A percentile compares a stretch with the other conserved stretches of the same genome.
phyloP scores from a whole-genome alignment of 2,113 vertebrate species.

The Tachysurus vachellii region DNA sequence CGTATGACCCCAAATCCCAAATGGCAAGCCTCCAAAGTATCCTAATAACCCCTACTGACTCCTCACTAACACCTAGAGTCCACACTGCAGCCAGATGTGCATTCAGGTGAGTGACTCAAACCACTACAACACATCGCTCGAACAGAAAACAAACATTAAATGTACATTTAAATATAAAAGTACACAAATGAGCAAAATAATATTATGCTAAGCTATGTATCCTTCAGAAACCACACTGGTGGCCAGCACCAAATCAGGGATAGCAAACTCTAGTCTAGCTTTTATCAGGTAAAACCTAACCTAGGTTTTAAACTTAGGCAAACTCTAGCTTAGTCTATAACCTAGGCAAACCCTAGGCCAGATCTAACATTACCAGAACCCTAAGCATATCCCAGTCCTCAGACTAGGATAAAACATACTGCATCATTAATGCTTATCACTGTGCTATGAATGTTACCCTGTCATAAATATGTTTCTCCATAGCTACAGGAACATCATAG shows the following conservation, averaged over 20 bases:
- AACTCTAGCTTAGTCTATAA: no score
- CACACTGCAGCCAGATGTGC: slow-evolving; percentile 33
- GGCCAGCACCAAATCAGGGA: background rate
- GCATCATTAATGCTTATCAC: background rate
- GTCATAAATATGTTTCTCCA: background rate
- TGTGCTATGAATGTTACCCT: background rate
- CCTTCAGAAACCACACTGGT: background rate
- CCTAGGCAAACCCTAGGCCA: background rate
- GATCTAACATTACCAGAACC: background rate
- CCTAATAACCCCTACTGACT: slow-evolving; percentile 17
- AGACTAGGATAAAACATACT: background rate
- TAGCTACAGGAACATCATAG: background rate
- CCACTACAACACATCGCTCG: background rate
- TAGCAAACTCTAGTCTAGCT: no score
- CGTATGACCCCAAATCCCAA: slow-evolving; percentile 42
- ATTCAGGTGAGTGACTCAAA: slow-evolving; percentile 18
- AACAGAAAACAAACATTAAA: background rate
- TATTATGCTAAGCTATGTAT: background rate
- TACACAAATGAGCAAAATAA: background rate
- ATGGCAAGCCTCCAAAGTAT: slow-evolving; percentile 4
- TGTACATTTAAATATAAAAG: background rate
- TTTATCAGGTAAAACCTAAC: background rate
- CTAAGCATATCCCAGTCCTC: background rate
- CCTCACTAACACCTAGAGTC: background rate
- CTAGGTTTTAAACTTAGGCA: background rate